These are phyloP conservation scores for Chouioia cunea DNA, from an alignment of 2,888 invertebrate genomes.

Conservation along the genomic window DNA sequence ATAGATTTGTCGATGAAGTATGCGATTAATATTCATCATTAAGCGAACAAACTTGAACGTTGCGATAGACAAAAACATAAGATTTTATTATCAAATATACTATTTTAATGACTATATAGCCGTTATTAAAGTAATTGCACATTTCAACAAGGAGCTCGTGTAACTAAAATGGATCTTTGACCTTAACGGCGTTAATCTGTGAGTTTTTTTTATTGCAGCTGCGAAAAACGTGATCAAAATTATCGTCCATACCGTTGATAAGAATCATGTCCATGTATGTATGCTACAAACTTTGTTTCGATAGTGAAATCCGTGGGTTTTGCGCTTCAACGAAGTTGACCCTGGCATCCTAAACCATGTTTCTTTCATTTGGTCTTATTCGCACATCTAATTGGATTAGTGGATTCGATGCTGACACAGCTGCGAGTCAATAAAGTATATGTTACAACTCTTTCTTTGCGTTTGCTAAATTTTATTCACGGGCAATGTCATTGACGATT, in stretches of 20 bases:
- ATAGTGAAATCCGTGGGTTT: constrained; percentile 25
- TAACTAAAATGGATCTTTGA: constrained; percentile 24
- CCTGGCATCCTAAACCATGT: constrained; percentile 45
- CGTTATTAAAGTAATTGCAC: constrained; percentile 29
- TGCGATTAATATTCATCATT: too few relatives aligned
- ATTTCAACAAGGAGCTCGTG: background rate
- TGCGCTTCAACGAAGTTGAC: constrained; percentile 30
- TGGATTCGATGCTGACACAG: background rate
- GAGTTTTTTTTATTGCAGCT: constrained; percentile 4
- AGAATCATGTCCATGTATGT: background rate
- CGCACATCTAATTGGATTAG: constrained; percentile 9
- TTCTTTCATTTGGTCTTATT: constrained; percentile 20
- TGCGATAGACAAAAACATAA: background rate
- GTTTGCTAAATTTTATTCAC: too few relatives aligned
- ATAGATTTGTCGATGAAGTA: too few relatives aligned
- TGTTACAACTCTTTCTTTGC: too few relatives aligned
- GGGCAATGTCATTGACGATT: too few relatives aligned
- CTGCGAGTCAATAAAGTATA: constrained; percentile 1
- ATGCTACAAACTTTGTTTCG: too few relatives aligned
- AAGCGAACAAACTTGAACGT: too few relatives aligned
- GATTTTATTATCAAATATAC: constrained; percentile 21
- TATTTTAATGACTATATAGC: background rate
- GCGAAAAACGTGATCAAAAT: constrained; percentile 1
- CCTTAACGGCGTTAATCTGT: background rate
- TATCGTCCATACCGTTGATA: background rate